Evolutionary conservation across 2,797 vertebrate species (phyloP).

Genomic region (Caiman crocodilus): DNA sequence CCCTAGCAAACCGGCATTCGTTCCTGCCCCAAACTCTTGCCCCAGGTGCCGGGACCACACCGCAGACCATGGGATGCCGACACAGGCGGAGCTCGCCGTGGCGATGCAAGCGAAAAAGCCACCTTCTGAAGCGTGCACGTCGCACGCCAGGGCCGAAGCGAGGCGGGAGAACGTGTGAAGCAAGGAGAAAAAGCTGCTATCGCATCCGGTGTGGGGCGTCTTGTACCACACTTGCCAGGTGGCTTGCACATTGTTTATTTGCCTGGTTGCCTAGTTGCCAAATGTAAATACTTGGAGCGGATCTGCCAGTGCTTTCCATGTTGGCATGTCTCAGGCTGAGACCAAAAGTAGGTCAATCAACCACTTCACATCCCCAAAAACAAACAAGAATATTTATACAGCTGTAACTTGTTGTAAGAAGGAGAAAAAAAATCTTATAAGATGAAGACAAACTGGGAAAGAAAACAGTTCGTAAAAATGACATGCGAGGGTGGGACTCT

Average conservation of each 20-base stretch:
- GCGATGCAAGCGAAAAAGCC: background rate
- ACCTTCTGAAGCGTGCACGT: background rate
- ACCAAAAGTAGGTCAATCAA: conserved; percentile 64
- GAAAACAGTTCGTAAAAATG: conserved; percentile 73
- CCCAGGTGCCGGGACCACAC: conserved; percentile 36
- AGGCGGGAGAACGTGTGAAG: background rate
- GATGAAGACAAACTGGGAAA: conserved; percentile 76
- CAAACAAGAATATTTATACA: conserved; percentile 80
- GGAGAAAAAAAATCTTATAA: conserved; percentile 69
- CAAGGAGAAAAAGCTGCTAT: background rate
- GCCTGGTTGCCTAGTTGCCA: conserved; percentile 63
- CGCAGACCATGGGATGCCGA: conserved; percentile 1
- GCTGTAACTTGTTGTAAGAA: conserved; percentile 76
- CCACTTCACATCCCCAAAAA: conserved; percentile 76
- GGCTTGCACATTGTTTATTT: conserved; percentile 44
- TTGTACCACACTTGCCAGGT: conserved; percentile 43
- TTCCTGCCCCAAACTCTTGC: background rate
- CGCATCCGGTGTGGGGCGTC: background rate
- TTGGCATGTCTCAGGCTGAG: conserved; percentile 52
- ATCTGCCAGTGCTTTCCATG: conserved; percentile 53
- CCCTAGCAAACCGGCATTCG: too few species aligned
- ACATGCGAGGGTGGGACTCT: conserved; percentile 68
- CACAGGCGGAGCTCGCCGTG: background rate
- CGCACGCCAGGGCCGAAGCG: background rate
- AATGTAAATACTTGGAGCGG: conserved; percentile 56